These are phyloP conservation scores for Pegea sp. DNA, from an alignment of 23 tunicate species.

Conservation along the genomic window DNA sequence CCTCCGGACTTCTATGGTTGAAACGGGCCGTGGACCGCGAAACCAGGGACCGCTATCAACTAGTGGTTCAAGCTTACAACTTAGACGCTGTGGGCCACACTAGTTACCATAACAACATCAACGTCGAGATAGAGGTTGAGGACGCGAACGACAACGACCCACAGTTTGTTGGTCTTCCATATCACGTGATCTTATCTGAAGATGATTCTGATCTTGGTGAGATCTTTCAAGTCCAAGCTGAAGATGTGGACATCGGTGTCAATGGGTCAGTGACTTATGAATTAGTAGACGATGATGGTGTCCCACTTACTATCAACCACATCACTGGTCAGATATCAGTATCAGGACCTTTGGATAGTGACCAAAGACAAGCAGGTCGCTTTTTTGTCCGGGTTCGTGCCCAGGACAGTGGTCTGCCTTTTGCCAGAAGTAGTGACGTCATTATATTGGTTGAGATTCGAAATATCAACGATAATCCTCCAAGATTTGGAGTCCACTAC, in stretches of 20 bases:
- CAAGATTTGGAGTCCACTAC: constrained; percentile 6
- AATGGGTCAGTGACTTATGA: constrained; percentile 41
- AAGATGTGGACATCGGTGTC: constrained; percentile 29
- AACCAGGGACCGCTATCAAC: neutral
- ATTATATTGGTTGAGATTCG: constrained; percentile 13
- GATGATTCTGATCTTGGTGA: neutral
- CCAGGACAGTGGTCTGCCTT: constrained; percentile 32
- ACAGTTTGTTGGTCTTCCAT: constrained; percentile 14
- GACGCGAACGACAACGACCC: constrained; percentile 96
- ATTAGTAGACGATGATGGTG: constrained; percentile 6
- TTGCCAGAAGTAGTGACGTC: constrained; percentile 18
- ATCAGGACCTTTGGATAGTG: constrained; percentile 13
- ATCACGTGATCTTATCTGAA: constrained; percentile 20
- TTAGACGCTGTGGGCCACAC: neutral
- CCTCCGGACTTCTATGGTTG: constrained; percentile 27
- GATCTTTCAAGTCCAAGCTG: constrained; percentile 24
- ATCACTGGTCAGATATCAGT: constrained; percentile 25
- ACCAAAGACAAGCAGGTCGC: neutral
- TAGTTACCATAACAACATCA: constrained; percentile 2
- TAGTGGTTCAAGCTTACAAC: constrained; percentile 19
- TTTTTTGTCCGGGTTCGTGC: constrained; percentile 24
- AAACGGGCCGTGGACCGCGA: constrained; percentile 8
- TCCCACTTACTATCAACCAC: constrained; percentile 27
- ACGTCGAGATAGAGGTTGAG: constrained; percentile 16
- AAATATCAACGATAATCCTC: constrained; percentile 62